These are phyloP conservation scores for Pelodiscus sinensis DNA, from an alignment of 2,113 vertebrate species.

Conservation along the genomic window DNA sequence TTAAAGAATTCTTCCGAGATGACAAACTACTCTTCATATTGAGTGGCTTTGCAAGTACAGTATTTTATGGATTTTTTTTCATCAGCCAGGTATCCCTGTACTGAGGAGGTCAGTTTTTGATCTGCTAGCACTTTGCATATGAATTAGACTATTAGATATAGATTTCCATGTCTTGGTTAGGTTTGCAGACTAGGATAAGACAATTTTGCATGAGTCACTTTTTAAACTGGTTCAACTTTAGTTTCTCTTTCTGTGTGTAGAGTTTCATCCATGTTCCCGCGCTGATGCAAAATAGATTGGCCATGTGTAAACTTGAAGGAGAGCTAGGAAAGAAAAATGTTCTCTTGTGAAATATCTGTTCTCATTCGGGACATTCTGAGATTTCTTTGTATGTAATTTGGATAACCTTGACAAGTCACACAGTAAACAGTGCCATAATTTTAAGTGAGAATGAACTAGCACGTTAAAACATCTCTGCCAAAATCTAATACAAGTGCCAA, in stretches of 20 bases:
- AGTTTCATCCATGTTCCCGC: neutral
- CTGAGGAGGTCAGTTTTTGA: neutral
- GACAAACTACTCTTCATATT: slow-evolving; percentile 33
- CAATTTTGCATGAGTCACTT: neutral
- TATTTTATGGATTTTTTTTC: neutral
- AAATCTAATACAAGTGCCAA: slow-evolving; percentile 74
- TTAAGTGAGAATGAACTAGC: slow-evolving; percentile 64
- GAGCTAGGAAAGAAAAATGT: neutral
- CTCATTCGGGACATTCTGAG: slow-evolving; percentile 11
- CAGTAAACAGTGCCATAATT: slow-evolving; percentile 70
- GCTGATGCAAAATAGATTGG: neutral
- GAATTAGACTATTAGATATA: neutral
- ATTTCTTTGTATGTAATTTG: slow-evolving; percentile 5
- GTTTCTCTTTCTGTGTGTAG: neutral
- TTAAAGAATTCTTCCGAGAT: slow-evolving; percentile 33
- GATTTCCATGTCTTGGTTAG: neutral
- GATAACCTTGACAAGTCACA: slow-evolving; percentile 76
- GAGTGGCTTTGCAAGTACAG: neutral
- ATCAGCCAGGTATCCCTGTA: neutral
- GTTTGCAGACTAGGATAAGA: neutral
- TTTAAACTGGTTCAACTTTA: neutral
- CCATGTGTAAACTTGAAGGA: slow-evolving; percentile 15
- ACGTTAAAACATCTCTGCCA: slow-evolving; percentile 72
- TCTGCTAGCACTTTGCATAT: neutral
- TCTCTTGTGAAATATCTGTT: neutral